These are phyloP conservation scores for Drosophila murphyi DNA, from an alignment of 1,140 invertebrate genomes.

Conservation along the genomic window DNA sequence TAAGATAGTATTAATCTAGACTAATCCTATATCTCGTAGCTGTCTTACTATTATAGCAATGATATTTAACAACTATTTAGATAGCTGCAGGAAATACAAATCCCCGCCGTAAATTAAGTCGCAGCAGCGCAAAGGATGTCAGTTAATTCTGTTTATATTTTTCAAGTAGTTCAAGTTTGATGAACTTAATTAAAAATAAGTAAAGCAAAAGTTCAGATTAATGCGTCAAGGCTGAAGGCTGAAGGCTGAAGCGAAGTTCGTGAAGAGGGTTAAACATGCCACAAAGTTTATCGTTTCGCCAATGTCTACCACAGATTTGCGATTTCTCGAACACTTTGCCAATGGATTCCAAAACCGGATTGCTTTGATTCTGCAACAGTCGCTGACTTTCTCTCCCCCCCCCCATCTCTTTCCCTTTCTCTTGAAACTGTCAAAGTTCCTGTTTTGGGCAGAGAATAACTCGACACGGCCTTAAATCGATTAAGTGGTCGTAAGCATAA, in stretches of 20 bases:
- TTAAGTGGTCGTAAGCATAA: slow-evolving; percentile 46
- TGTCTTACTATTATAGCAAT: no score
- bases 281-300: slow-evolving; percentile 37
- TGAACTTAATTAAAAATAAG: slow-evolving; percentile 82
- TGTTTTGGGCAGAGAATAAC: slow-evolving; percentile 30
- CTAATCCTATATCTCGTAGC: no score
- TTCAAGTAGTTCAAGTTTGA: slow-evolving; percentile 61
- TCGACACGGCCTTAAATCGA: slow-evolving; percentile 45
- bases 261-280: slow-evolving; percentile 37
- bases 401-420: slow-evolving; percentile 5
- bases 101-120: slow-evolving; percentile 11
- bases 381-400: not conserved
- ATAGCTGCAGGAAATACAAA: no score
- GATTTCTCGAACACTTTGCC: not conserved
- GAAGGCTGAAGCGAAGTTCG: slow-evolving; percentile 15
- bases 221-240: slow-evolving; percentile 34
- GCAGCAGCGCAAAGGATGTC: slow-evolving; percentile 22
- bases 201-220: slow-evolving; percentile 72
- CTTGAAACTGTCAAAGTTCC: slow-evolving; percentile 37
- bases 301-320: slow-evolving; percentile 33
- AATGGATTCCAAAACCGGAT: slow-evolving; percentile 21
- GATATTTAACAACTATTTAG: no score
- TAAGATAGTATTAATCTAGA: no score
- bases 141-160: slow-evolving; percentile 79
- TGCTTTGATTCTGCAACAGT: slow-evolving; percentile 8